Evolutionary conservation across 2,797 vertebrate species (phyloP), one percentile per base, ranked within the genome.

Genomic region (Acipenser transmontanus): DNA sequence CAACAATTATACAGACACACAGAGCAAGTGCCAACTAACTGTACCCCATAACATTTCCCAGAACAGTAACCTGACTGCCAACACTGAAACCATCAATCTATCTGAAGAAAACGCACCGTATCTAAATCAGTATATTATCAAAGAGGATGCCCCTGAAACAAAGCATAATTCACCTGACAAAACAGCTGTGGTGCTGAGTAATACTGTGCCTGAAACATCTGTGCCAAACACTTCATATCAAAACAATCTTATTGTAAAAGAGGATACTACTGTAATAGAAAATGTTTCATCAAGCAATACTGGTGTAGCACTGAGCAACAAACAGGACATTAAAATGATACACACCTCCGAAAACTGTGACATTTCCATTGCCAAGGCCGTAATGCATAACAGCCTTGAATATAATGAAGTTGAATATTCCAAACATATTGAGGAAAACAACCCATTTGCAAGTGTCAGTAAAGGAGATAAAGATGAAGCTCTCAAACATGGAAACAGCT

Each of bases 391-490:
- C 6, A 12, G 34, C 50, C 57, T 17, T 20, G 6, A 49, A 56
- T 6, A 50, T 13, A n/a, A 56, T 48, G 49, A 6, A 8, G 7
- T 34, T 49, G 50, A 10, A 57, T 5, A 12, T n/a, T 48, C 8
- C 12, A 49, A 9, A 11, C 34, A 34, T 34, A 34, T 34, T 14
- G 17, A 61, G 49, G 66, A 49, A 68, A 50, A 11, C 54, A 49
- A 20, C 7, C 64, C 63, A 66, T 66, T 66, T 65, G 67, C 49
- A 65, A 54, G 61, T 63, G 68, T 61, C 62, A 65, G 74, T 60
- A 60, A 68, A 63, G 47, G 49, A 66, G 57, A 70, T 13, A 7
- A 62, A 62, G 7, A 9, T 6, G 54, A 66, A 34, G 63, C 7
- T 0, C 13, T 34, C 17, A n/a, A 63, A 67, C 59, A 20, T 2